Evolutionary conservation across 2,113 vertebrate genomes (phyloP), one percentile per base, ranked within the genome.

Genomic region (Tinamus guttatus): DNA sequence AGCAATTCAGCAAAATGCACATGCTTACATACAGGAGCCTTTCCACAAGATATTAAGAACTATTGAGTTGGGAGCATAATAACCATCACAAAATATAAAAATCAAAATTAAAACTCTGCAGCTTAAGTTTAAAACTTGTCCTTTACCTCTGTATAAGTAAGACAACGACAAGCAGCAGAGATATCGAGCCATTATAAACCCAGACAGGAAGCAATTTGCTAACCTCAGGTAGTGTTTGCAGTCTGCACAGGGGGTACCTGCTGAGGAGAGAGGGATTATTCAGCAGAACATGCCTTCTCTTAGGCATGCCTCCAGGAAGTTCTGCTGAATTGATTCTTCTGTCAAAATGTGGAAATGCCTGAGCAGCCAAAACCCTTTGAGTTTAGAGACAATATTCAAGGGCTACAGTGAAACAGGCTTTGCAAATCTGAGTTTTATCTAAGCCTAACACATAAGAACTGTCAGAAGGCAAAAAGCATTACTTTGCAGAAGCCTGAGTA

Each of bases 201-300:
- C 76, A 34, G 54, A 19, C 59, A 93, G 51, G 73, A 94, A 89
- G 81, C 76, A 1, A 95, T 93, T 63, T 95, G 73, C 45, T 91
- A 89, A 88, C 76, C 64, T 87, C 75, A 85, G 77, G 45, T 54
- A 70, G 32, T 15, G 91, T 95, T 85, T 83, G 79, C 94, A 94
- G 91, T 91, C 64, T 75, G 52, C 56, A 88, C 18, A 41, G 81
- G 47, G 51, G 65, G 9, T 5, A 80, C 0, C 1, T 25, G 62
- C 41, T 78, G 67, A 86, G 84, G 14, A 85, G 6, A 27, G 32
- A 93, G 45, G 21, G n/a, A 51, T 73, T 74, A 70, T 34, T 85
- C 47, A 51, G 52, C 45, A 24, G 13, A 24, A 82, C 17, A 13
- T 18, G n/a, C 1, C 30, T 11, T 5, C 43, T 64, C 41, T 59